phyloP scores from a whole-genome alignment of 2,113 vertebrate species.

The Hypocryptadius cinnamomeus region DNA sequence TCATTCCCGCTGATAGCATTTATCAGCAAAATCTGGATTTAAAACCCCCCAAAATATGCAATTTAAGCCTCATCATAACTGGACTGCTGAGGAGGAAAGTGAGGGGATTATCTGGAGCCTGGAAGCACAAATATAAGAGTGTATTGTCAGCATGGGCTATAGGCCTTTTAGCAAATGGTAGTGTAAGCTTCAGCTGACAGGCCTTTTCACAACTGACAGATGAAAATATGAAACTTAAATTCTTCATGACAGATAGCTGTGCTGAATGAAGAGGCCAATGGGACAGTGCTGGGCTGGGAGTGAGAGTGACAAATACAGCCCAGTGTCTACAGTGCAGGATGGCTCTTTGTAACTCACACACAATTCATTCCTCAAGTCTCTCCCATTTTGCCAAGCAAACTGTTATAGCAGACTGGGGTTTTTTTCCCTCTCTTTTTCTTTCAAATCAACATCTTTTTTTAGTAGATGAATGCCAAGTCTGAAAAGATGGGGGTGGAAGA shows the following conservation, averaged over 20 bases:
- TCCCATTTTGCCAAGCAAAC: slow-evolving; percentile 40
- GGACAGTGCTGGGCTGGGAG: slow-evolving; percentile 25
- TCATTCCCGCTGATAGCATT: slow-evolving; percentile 95
- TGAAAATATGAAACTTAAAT: slow-evolving; percentile 96
- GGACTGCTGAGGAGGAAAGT: slow-evolving; percentile 81
- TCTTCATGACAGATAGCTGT: slow-evolving; percentile 93
- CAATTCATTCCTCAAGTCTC: slow-evolving; percentile 46
- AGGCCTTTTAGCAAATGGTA: slow-evolving; percentile 88
- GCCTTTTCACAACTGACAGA: slow-evolving; percentile 93
- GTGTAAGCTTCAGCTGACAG: slow-evolving; percentile 95
- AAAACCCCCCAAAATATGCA: slow-evolving; percentile 87
- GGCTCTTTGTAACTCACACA: slow-evolving; percentile 47
- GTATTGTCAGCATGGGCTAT: slow-evolving; percentile 85
- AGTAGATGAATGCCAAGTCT: slow-evolving; percentile 57
- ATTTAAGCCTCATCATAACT: slow-evolving; percentile 94
- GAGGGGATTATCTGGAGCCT: slow-evolving; percentile 87
- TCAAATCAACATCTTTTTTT: slow-evolving; percentile 48
- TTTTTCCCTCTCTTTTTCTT: neutral
- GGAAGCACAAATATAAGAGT: slow-evolving; percentile 86
- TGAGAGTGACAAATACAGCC: neutral
- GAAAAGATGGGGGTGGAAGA: slow-evolving; percentile 68
- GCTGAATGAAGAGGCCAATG: slow-evolving; percentile 78
- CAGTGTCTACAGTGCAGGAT: neutral
- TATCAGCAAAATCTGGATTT: slow-evolving; percentile 97
- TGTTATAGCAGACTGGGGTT: neutral